Evolutionary conservation across 2,113 vertebrate species (phyloP).

Genomic region (Gracilinanus agilis): DNA sequence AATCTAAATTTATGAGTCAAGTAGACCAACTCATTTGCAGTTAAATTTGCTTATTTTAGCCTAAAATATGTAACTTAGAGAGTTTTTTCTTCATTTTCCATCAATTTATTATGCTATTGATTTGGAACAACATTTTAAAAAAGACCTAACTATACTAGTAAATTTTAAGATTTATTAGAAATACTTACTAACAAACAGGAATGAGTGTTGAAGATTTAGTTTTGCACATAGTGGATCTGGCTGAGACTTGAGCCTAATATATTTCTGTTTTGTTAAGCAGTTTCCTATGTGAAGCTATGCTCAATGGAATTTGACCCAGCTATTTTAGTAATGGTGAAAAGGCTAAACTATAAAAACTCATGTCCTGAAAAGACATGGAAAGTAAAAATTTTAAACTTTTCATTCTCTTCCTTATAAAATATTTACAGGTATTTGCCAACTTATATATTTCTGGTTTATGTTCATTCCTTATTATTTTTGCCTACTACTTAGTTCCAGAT

Average conservation of each 20-base stretch:
- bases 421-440: not conserved
- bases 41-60: not conserved
- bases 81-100: constrained; percentile 6
- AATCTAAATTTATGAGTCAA: not conserved
- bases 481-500: not conserved
- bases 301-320: not conserved
- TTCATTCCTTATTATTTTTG: not conserved
- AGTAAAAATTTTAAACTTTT: not conserved
- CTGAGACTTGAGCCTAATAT: not conserved
- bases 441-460: not conserved
- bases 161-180: constrained; percentile 7
- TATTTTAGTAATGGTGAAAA: constrained; percentile 19
- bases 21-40: not conserved
- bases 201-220: not conserved
- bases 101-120: not conserved
- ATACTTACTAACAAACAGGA: not conserved
- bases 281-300: not conserved
- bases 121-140: not conserved
- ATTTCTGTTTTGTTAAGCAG: not conserved
- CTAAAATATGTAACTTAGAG: not conserved
- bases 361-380: not conserved
- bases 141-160: constrained; percentile 16
- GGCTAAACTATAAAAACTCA: not conserved
- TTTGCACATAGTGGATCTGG: not conserved
- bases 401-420: not conserved